Evolutionary conservation across 1,140 invertebrate genomes (phyloP).

Genomic region (Aplysia californica): DNA sequence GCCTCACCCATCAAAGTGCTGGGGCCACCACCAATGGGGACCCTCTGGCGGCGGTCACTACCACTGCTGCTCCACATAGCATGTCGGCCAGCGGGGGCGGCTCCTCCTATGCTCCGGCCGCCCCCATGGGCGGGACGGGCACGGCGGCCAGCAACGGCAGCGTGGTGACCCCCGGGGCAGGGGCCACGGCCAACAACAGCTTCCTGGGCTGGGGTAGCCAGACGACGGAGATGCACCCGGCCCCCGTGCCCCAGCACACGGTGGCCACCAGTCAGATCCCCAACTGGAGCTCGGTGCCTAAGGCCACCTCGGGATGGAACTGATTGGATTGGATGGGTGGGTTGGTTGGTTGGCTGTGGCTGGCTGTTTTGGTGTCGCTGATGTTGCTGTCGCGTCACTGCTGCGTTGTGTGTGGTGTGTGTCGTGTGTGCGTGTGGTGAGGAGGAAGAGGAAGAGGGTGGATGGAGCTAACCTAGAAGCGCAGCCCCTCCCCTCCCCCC

Average conservation of each 20-base stretch:
- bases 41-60: constrained; percentile 17
- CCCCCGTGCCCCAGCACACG: background rate
- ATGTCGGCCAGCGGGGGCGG: background rate
- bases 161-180: constrained; percentile 5
- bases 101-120: constrained; percentile 5
- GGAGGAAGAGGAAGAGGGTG: background rate
- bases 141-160: constrained; percentile 7
- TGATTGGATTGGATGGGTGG: background rate
- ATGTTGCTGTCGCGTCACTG: background rate
- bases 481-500: background rate
- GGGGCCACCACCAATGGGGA: constrained; percentile 32
- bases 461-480: background rate
- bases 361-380: background rate
- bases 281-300: constrained; percentile 24
- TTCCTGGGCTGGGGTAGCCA: constrained; percentile 27
- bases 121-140: background rate
- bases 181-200: constrained; percentile 22
- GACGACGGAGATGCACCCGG: constrained; percentile 22
- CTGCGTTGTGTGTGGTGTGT: background rate
- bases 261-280: constrained; percentile 26
- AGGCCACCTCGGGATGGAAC: constrained; percentile 25
- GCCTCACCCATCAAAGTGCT: constrained; percentile 44
- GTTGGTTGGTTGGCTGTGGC: background rate
- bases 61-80: constrained; percentile 20
- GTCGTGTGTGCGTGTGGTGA: background rate